Base-by-base conservation (phyloP, 2,797 vertebrate species). In the Loris lydekkerianus region DNA sequence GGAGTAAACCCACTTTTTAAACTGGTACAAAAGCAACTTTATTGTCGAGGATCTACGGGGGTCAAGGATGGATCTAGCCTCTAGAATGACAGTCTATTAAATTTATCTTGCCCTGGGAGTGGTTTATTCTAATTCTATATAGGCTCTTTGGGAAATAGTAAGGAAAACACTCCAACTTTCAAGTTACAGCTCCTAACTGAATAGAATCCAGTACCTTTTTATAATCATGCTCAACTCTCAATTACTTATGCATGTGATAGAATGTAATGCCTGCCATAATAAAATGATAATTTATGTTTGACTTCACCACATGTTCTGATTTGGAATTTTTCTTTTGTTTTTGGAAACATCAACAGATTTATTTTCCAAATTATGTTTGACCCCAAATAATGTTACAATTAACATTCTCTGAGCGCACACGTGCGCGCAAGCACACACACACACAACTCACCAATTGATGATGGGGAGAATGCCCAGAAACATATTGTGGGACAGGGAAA, bases 291-390 rank as follows among this genome's bases (percentile, higher is more conserved):
- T 90, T 97, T 94, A 78, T 93, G 77, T 83, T 94, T 95, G 70
- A 91, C 67, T 96, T 93, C 67, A 77, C 67, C 87, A 91, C 53
- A 61, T 80, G 76, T 58, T 95, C 73, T 92, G 21, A 81, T 92
- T 96, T 60, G 61, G 46, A 46, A 6, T 53, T 96, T 95, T 95
- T 53, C 61, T 80, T 94, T 95, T 93, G 76, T 85, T 96, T 94
- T 96, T 97, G 96, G 89, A 95, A 97, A 76, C 20, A 86, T 82
- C 61, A 77, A 67, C 81, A 93, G 91, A 94, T 31, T 93, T 96
- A 90, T 93, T 97, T 96, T 85, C 77, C 60, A 95, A 95, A 96
- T 97, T 97, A 94, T 67, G 81, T 73, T 81, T 96, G 75, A 98
- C 92, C 95, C 77, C 9, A n/a, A 86, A 87, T 96, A 90, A 46